Evolutionary conservation across 2,797 vertebrate species (phyloP).

Genomic region (Poecile montanus): DNA sequence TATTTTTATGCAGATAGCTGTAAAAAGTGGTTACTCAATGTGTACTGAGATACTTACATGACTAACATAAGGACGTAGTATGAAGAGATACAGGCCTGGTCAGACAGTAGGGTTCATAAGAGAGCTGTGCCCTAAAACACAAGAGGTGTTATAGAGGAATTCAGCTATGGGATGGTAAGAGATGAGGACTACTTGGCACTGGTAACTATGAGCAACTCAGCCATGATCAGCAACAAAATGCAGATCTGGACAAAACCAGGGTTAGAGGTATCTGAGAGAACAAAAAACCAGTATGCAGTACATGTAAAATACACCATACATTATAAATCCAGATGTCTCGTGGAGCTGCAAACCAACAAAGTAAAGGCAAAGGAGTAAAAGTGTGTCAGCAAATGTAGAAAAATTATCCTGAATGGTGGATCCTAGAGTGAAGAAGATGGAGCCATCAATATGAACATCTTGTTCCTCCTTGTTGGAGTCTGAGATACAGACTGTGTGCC

Average conservation of each 20-base stretch:
- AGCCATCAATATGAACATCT: neutral
- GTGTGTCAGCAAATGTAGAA: neutral
- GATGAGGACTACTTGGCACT: neutral
- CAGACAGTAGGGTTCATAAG: neutral
- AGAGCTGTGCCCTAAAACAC: neutral
- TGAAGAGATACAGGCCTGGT: neutral
- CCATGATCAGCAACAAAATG: neutral
- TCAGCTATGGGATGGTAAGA: neutral
- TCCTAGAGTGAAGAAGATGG: neutral
- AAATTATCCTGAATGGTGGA: neutral
- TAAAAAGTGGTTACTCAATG: neutral
- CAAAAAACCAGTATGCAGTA: neutral
- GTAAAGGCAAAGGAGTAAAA: neutral
- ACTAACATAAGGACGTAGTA: fast-evolving
- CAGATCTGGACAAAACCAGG: neutral
- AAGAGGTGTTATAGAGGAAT: neutral
- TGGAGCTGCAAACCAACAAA: neutral
- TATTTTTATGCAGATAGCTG: neutral
- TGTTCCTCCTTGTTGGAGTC: neutral
- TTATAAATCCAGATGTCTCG: neutral
- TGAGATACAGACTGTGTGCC: no score
- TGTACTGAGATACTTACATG: neutral
- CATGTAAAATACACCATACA: neutral
- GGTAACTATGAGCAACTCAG: neutral
- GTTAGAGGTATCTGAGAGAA: neutral